phyloP scores from a whole-genome alignment of 2,113 vertebrate species.

The Etheostoma cragini region DNA sequence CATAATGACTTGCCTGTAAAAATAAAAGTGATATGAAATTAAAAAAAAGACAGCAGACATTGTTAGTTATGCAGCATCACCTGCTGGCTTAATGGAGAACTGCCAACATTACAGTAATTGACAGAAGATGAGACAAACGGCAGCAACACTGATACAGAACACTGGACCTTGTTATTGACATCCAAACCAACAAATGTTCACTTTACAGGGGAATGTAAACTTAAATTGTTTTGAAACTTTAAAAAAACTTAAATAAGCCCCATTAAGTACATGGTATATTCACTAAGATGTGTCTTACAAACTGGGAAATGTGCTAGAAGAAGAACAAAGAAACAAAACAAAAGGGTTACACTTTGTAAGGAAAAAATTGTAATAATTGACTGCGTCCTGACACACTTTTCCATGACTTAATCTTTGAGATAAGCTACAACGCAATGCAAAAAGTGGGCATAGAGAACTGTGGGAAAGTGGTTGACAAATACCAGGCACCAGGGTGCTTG shows the following conservation, averaged over 20 bases:
- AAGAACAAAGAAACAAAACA: neutral
- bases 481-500: constrained; percentile 42
- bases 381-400: constrained; percentile 11
- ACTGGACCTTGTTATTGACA: neutral
- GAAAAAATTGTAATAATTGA: neutral
- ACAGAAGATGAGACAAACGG: neutral
- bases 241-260: neutral
- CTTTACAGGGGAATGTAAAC: neutral
- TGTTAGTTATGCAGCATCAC: constrained; percentile 76
- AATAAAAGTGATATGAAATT: too few species aligned
- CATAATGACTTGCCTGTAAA: too few species aligned
- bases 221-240: too few species aligned
- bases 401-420: constrained; percentile 5
- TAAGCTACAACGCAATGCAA: constrained; percentile 15
- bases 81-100: constrained; percentile 80
- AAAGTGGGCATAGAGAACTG: constrained; percentile 20
- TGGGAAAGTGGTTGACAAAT: constrained; percentile 57
- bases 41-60: constrained; percentile 29
- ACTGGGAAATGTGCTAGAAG: neutral
- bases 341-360: neutral
- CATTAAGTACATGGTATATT: neutral
- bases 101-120: constrained; percentile 51
- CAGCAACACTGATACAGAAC: neutral
- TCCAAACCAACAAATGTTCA: neutral
- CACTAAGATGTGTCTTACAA: neutral